Evolutionary conservation across 2,113 vertebrate genomes (phyloP).

Genomic region (Podiceps cristatus): DNA sequence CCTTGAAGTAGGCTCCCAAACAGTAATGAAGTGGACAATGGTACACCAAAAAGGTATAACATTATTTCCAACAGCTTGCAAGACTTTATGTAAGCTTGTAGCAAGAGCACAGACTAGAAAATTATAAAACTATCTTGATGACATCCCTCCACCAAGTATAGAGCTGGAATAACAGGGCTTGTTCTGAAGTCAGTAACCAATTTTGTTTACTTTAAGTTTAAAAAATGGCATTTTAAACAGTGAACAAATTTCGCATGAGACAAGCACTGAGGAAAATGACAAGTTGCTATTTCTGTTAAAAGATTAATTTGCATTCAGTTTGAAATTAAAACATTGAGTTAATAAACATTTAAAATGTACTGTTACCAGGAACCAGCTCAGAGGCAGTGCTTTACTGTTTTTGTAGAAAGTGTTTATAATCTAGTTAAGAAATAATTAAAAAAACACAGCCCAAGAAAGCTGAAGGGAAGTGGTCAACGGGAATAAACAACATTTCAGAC

Average conservation of each 20-base stretch:
- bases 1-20: neutral
- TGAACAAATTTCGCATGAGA: neutral
- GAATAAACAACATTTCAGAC: neutral
- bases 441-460: neutral
- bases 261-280: neutral
- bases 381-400: neutral
- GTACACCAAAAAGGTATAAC: neutral
- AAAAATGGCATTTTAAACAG: neutral
- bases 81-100: neutral
- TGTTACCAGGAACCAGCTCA: neutral
- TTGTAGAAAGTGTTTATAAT: slow-evolving; percentile 4
- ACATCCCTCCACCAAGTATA: neutral
- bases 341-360: neutral
- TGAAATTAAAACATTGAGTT: neutral
- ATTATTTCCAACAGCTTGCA: neutral
- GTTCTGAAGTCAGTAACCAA: neutral
- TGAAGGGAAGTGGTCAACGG: neutral
- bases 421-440: slow-evolving; percentile 34
- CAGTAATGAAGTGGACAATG: accelerated
- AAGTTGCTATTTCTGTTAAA: neutral
- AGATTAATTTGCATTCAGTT: neutral
- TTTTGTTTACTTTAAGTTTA: neutral
- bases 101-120: neutral
- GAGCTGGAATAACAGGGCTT: neutral
- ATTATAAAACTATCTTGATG: neutral